Percentiles rank a stretch among this genome's conserved stretches.
Evolutionary conservation across 2,888 invertebrate genomes (phyloP).

Genomic region (Nephrotoma appendiculata): DNA sequence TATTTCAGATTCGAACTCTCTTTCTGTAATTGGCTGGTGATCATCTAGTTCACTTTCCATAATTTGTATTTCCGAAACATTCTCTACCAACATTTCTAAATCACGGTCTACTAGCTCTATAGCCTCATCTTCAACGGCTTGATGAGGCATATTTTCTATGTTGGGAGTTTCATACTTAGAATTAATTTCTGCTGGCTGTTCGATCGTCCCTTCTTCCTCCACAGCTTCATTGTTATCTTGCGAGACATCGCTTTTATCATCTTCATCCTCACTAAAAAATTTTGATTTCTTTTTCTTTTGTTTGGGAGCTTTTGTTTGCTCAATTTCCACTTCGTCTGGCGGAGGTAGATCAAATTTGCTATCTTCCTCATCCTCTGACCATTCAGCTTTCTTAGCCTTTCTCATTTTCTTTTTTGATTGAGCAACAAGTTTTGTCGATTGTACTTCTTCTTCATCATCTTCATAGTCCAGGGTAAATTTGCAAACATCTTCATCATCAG

Average conservation of each 20-base stretch:
- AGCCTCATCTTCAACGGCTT: not conserved
- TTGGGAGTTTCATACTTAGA: conserved; percentile 10
- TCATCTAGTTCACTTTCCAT: not conserved
- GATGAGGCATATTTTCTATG: not conserved
- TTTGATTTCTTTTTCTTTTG: conserved; percentile 1
- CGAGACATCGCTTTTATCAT: not conserved
- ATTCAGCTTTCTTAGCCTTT: not conserved
- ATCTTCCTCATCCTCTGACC: conserved; percentile 17
- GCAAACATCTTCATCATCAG: conserved; percentile 32
- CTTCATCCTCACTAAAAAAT: not conserved
- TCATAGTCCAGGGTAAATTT: conserved; percentile 10
- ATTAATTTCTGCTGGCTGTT: conserved; percentile 15
- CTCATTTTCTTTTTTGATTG: conserved; percentile 14
- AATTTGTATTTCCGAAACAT: conserved; percentile 12
- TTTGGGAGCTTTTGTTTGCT: not conserved
- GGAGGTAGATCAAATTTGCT: conserved; percentile 16
- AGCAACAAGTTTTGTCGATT: not conserved
- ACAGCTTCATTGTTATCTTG: conserved; percentile 1
- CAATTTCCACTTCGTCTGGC: conserved; percentile 1
- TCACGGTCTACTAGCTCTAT: not conserved
- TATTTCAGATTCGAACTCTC: conserved; percentile 8
- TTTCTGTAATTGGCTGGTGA: conserved; percentile 9
- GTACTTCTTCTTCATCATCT: conserved; percentile 18
- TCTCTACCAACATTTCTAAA: conserved; percentile 12
- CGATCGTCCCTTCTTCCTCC: conserved; percentile 21